A percentile compares a stretch with the other conserved stretches of the same genome.
Conservation (phyloP, 2,797 vertebrate genomes). For the Caiman crocodilus region DNA sequence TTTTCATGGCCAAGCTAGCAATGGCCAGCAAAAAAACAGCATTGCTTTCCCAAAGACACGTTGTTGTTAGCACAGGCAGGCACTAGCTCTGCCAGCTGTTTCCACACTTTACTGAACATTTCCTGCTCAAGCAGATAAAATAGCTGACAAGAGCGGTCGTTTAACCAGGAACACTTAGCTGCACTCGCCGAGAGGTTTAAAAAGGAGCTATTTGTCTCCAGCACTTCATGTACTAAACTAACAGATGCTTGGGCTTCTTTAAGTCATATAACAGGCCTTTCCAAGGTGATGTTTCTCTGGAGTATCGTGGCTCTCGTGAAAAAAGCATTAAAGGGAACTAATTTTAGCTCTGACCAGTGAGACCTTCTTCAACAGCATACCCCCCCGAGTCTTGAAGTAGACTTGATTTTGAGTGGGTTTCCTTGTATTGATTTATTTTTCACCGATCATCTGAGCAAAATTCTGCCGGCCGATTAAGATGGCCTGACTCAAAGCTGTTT, state of each 20-base stretch:
- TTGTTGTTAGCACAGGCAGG: constrained; percentile 32
- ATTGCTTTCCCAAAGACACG: neutral
- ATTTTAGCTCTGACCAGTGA: constrained; percentile 68
- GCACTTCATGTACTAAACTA: constrained; percentile 30
- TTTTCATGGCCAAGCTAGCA: constrained; percentile 19
- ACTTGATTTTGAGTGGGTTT: constrained; percentile 59
- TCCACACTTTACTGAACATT: constrained; percentile 57
- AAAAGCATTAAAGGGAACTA: constrained; percentile 61
- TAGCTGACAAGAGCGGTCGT: constrained; percentile 17
- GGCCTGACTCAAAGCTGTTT: constrained; percentile 68
- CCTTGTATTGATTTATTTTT: constrained; percentile 57
- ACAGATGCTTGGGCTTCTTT: constrained; percentile 57
- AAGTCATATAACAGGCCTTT: constrained; percentile 59
- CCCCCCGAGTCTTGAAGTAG: constrained; percentile 38
- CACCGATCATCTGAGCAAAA: constrained; percentile 51
- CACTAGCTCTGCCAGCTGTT: constrained; percentile 61
- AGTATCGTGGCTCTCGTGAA: constrained; percentile 53
- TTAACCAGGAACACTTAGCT: neutral
- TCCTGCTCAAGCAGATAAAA: constrained; percentile 38
- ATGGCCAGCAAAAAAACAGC: constrained; percentile 47
- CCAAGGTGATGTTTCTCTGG: neutral
- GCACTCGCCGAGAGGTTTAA: constrained; percentile 27
- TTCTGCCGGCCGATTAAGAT: constrained; percentile 48
- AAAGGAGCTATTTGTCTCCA: constrained; percentile 57
- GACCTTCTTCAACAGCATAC: constrained; percentile 54